Conservation (phyloP, 1,140 invertebrate species). For the Bradysia coprophila region DNA sequence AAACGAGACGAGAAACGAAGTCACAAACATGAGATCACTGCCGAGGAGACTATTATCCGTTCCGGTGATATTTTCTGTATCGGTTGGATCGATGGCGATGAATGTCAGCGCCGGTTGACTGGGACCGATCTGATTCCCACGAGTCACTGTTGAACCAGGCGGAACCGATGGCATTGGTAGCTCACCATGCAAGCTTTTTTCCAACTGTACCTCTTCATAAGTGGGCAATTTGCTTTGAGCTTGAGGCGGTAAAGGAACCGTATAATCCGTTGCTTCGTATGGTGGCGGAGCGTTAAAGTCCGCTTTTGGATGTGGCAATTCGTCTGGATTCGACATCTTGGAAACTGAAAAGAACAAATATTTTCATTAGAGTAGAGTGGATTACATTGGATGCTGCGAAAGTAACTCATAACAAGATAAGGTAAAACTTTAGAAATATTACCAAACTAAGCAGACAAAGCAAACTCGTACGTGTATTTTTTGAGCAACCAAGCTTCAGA, state of each 20-base stretch:
- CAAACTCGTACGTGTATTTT: too few species aligned
- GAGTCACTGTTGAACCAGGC: slow-evolving; percentile 13
- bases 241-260: slow-evolving; percentile 8
- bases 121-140: slow-evolving; percentile 18
- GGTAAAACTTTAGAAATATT: too few species aligned
- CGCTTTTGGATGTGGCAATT: slow-evolving; percentile 55
- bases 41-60: slow-evolving; percentile 58
- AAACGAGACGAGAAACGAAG: slow-evolving; percentile 72
- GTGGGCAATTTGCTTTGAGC: slow-evolving; percentile 63
- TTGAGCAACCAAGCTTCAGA: too few species aligned
- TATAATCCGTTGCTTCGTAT: slow-evolving; percentile 28
- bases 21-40: slow-evolving; percentile 76
- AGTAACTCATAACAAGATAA: too few species aligned
- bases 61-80: slow-evolving; percentile 46
- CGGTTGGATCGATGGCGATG: slow-evolving; percentile 47
- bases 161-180: slow-evolving; percentile 14
- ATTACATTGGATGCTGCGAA: too few species aligned
- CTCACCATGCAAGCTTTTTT: slow-evolving; percentile 62
- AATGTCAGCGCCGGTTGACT: slow-evolving; percentile 39
- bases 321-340: slow-evolving; percentile 17
- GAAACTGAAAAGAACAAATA: too few species aligned
- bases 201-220: slow-evolving; percentile 77
- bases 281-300: slow-evolving; percentile 73
- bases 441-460: too few species aligned
- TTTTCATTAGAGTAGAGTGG: too few species aligned